Conservation (phyloP, 2,797 vertebrate genomes). For the Acrossocheilus wenchowensis region DNA sequence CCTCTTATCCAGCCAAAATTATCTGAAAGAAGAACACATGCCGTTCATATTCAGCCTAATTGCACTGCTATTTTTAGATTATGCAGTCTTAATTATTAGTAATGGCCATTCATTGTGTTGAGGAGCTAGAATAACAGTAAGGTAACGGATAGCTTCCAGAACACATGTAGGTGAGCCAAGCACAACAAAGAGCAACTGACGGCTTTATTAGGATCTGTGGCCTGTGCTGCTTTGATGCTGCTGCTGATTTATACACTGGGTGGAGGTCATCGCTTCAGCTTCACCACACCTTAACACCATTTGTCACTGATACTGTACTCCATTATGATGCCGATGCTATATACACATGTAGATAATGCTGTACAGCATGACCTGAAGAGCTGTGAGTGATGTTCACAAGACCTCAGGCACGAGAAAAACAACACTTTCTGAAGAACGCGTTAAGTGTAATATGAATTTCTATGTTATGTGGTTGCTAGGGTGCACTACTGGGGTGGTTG, state of each 20-base stretch:
- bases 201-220: constrained; percentile 40
- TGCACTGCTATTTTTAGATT: constrained; percentile 38
- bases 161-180: constrained; percentile 50
- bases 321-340: constrained; percentile 44
- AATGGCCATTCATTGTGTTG: constrained; percentile 32
- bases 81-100: constrained; percentile 45
- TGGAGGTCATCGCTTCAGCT: background rate
- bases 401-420: background rate
- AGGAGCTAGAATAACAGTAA: constrained; percentile 46
- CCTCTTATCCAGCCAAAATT: background rate
- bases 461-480: background rate
- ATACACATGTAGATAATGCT: constrained; percentile 9
- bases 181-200: constrained; percentile 49
- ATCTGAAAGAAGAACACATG: background rate
- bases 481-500: background rate
- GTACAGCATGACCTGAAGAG: background rate
- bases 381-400: background rate
- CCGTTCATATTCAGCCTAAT: constrained; percentile 15
- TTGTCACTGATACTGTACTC: constrained; percentile 54
- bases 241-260: constrained; percentile 48
- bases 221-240: constrained; percentile 45
- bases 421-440: background rate
- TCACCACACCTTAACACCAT: constrained; percentile 46
- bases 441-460: background rate
- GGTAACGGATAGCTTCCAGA: constrained; percentile 36